Percentiles rank a stretch among this genome's conserved stretches.
Evolutionary conservation across 2,797 vertebrate genomes (phyloP).

Genomic region (Siniperca obscura): DNA sequence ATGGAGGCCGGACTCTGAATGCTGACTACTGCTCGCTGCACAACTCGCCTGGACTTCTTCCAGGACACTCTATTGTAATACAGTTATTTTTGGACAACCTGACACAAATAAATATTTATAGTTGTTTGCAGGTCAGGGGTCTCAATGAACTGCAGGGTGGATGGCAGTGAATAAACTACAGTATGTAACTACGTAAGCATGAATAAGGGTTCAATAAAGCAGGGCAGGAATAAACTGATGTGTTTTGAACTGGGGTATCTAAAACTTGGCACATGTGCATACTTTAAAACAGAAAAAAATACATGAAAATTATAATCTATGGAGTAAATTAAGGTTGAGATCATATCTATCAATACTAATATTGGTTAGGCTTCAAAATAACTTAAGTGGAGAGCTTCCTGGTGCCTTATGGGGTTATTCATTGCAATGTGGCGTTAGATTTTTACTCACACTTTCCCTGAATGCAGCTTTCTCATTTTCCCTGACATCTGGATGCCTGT

Average conservation of each 20-base stretch:
- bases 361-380: constrained; percentile 46
- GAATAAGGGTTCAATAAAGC: constrained; percentile 58
- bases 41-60: constrained; percentile 73
- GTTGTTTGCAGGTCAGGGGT: constrained; percentile 82
- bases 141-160: constrained; percentile 64
- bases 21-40: constrained; percentile 79
- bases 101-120: constrained; percentile 86
- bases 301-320: constrained; percentile 20
- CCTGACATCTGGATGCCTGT: constrained; percentile 62
- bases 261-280: constrained; percentile 30
- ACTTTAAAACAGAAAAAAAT: constrained; percentile 34
- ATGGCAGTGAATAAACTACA: constrained; percentile 61
- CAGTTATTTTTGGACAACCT: constrained; percentile 83
- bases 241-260: constrained; percentile 43
- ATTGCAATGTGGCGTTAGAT: constrained; percentile 48
- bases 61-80: constrained; percentile 81
- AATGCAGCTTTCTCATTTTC: constrained; percentile 63
- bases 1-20: constrained; percentile 64
- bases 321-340: constrained; percentile 40
- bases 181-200: constrained; percentile 66
- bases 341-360: constrained; percentile 47
- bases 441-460: constrained; percentile 69
- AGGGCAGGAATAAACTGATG: constrained; percentile 37
- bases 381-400: constrained; percentile 51
- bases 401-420: constrained; percentile 39